phyloP scores from a whole-genome alignment of 2,888 invertebrate genomes.

The Machimus rusticus region DNA sequence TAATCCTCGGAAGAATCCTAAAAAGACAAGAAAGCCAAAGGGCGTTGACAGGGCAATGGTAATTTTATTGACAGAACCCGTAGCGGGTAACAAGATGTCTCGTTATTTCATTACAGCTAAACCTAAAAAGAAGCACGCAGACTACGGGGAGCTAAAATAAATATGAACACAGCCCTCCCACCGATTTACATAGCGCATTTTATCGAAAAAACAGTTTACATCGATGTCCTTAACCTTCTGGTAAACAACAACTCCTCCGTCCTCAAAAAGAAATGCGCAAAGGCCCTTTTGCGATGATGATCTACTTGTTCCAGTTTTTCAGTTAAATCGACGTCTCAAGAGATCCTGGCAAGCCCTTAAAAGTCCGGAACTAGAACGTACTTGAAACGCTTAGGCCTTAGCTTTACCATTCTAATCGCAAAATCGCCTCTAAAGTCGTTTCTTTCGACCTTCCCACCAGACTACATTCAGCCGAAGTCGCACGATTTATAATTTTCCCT shows the following conservation, averaged over 20 bases:
- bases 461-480: neutral
- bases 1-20: neutral
- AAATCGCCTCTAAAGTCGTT: neutral
- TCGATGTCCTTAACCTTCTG: neutral
- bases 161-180: neutral
- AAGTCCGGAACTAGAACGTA: neutral
- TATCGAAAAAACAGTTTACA: conserved; percentile 17
- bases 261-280: neutral
- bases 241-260: neutral
- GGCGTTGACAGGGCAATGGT: neutral
- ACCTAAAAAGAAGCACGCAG: neutral
- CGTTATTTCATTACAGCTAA: neutral
- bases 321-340: neutral
- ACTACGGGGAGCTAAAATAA: neutral
- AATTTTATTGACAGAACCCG: neutral
- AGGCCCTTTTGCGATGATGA: neutral
- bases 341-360: neutral
- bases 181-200: neutral
- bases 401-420: neutral
- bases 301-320: neutral
- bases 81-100: neutral
- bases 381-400: neutral
- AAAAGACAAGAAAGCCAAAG: neutral
- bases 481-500: neutral
- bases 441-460: neutral